Base-by-base conservation (phyloP, 2,113 vertebrate genomes). In the Vicugna pacos region DNA sequence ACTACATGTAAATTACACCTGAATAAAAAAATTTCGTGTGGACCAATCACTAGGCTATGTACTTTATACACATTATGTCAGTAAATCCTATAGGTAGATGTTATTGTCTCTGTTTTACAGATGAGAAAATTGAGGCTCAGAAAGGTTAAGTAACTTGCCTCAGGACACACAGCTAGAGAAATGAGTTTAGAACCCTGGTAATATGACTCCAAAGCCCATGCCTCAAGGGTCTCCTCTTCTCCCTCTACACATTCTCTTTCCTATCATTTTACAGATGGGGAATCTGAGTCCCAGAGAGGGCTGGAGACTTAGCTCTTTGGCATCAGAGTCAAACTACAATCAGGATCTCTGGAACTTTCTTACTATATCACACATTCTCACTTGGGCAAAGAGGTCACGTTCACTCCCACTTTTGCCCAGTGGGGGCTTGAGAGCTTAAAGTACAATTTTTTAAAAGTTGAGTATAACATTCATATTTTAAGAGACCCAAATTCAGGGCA, bases 381-480 rank as follows among this genome's bases (percentile, higher is more conserved):
- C 30, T 70, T 50, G n/a, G 58, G 52, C 69, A 52, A 54, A 67
- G 88, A 60, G 46, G 50, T 54, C 48, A 65, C 54, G 22, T 35
- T 81, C 32, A 28, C 22, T 85, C 17, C 42, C 28, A 58, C 56
- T 72, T 76, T 82, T 89, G 67, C 88, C 46, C 28, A 60, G 15
- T 6, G 58, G 1, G 22, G 32, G n/a, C 7, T 14, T 54, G 35
- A 72, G 69, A 92, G 32, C 13, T 32, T 46, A 64, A 75, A 84
- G 89, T 65, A 26, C 52, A 48, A 38, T 82, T 73, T 93, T 84
- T 72, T 80, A 92, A 93, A 80, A 75, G 54, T 46, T 76, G 28
- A 79, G 4, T 56, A 11, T 19, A 56, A 4, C 5, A 24, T 14
- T 69, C 13, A 13, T 52, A 32, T 42, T n/a, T 17, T 13, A 32